These are phyloP conservation scores for Chloebia gouldiae DNA, from an alignment of 2,113 vertebrate species.

Conservation along the genomic window DNA sequence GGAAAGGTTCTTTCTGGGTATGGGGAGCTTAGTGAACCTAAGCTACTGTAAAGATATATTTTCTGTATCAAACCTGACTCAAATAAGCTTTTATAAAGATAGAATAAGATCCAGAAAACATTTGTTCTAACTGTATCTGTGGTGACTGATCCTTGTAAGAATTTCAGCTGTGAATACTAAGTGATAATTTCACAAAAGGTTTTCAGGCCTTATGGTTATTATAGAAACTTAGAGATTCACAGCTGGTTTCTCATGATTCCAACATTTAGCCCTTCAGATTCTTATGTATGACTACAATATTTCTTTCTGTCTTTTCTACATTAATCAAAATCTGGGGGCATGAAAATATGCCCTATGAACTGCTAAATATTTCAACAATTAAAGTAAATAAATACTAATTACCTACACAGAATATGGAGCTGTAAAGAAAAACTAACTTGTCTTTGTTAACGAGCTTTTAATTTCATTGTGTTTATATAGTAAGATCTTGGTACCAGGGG, in stretches of 20 bases:
- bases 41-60: not conserved
- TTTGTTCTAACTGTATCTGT: not conserved
- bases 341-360: not conserved
- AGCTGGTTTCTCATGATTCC: not conserved
- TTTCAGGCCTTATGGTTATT: not conserved
- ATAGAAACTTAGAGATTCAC: not conserved
- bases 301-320: not conserved
- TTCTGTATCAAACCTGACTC: not conserved
- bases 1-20: not conserved
- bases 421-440: not conserved
- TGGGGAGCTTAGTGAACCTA: not conserved
- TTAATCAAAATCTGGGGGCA: not conserved
- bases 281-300: not conserved
- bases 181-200: not conserved
- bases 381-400: not conserved
- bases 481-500: not conserved
- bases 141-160: not conserved
- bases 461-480: not conserved
- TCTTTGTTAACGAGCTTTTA: not conserved
- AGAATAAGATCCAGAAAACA: not conserved
- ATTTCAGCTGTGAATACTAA: not conserved
- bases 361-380: not conserved
- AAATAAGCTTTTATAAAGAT: not conserved
- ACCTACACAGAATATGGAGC: not conserved
- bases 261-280: not conserved